Conservation (phyloP, 2,113 vertebrate genomes). For the Podarcis muralis region DNA sequence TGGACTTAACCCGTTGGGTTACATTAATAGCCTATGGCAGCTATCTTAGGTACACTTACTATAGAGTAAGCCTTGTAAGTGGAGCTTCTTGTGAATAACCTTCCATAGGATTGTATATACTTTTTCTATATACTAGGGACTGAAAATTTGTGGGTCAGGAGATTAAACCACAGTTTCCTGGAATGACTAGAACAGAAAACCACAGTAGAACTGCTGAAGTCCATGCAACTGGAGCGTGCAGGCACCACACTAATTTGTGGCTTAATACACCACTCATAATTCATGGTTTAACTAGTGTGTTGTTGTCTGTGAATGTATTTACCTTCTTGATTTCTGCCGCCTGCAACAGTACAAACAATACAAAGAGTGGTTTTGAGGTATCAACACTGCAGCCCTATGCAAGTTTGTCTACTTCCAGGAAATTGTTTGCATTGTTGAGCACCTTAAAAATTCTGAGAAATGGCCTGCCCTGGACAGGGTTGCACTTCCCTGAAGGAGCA, state of each 20-base stretch:
- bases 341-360: slow-evolving; percentile 37
- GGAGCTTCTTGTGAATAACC: neutral
- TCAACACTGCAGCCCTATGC: neutral
- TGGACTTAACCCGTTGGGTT: no score
- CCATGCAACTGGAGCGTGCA: neutral
- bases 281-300: neutral
- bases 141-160: neutral
- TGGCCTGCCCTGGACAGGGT: no score
- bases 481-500: no score
- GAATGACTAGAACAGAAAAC: neutral
- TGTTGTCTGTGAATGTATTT: slow-evolving; percentile 29
- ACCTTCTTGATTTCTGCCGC: slow-evolving; percentile 23
- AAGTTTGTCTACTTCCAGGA: neutral
- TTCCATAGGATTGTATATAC: neutral
- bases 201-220: neutral
- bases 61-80: neutral
- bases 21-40: neutral
- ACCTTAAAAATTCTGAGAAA: no score
- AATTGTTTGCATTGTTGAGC: neutral
- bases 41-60: neutral
- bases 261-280: neutral
- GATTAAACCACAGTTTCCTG: neutral
- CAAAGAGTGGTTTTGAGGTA: no score
- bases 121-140: neutral
- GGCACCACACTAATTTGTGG: neutral